These are phyloP conservation scores for Ianthella basta DNA, from an alignment of 37 sponge, comb jelly and placozoan genomes.

Conservation along the genomic window DNA sequence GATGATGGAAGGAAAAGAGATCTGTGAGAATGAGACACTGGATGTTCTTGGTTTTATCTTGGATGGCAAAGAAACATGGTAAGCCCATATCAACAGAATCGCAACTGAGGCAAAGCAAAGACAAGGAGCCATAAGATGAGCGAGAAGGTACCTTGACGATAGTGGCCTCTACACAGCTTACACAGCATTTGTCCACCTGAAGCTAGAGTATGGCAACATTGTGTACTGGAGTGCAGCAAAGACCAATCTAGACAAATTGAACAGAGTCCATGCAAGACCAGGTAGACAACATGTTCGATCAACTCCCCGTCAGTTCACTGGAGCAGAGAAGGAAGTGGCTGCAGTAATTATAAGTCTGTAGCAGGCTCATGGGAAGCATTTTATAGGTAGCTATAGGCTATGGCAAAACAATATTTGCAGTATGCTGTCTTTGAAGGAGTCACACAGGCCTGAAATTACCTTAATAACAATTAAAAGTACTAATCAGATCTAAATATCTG, in stretches of 20 bases:
- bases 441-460: too few species aligned
- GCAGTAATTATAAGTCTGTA: too few species aligned
- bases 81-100: not conserved
- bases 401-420: too few species aligned
- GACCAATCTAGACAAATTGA: not conserved
- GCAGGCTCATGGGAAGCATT: too few species aligned
- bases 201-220: conserved; percentile 21
- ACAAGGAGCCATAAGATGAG: not conserved
- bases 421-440: too few species aligned
- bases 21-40: conserved; percentile 19
- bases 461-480: too few species aligned
- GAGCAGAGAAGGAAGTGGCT: not conserved
- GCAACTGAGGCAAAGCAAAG: conserved; percentile 9
- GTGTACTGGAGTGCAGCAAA: conserved; percentile 15
- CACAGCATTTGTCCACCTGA: conserved; percentile 16
- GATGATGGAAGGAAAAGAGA: not conserved
- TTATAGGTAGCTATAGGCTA: too few species aligned
- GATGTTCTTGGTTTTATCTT: conserved; percentile 23
- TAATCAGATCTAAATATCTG: too few species aligned
- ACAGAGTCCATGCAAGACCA: conserved; percentile 29
- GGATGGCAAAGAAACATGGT: conserved; percentile 8
- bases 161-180: conserved; percentile 8
- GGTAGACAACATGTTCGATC: not conserved
- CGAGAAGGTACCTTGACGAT: not conserved
- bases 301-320: conserved; percentile 8